A percentile compares a stretch with the other conserved stretches of the same genome.
Evolutionary conservation across 2,888 invertebrate species (phyloP).

Genomic region (Lampropteryx suffumata): DNA sequence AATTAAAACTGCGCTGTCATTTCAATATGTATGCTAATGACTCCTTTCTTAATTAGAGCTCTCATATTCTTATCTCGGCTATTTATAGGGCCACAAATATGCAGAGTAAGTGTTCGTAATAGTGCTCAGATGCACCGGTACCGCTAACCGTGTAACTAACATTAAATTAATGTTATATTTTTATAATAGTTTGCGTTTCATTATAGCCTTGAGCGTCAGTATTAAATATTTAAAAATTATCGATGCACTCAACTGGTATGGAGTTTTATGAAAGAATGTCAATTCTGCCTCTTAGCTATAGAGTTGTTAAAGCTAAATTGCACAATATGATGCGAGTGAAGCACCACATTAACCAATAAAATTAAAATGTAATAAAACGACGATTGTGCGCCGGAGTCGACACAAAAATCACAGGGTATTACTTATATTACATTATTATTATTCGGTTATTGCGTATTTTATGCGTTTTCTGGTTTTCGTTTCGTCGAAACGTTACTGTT

Average conservation of each 20-base stretch:
- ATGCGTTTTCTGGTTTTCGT: constrained; percentile 58
- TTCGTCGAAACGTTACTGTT: constrained; percentile 61
- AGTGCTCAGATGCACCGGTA: constrained; percentile 32
- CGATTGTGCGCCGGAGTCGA: constrained; percentile 50
- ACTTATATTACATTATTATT: constrained; percentile 68
- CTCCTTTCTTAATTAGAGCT: constrained; percentile 31
- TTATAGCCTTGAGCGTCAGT: constrained; percentile 36
- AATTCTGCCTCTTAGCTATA: constrained; percentile 48
- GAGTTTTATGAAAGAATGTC: constrained; percentile 34
- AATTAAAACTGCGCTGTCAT: constrained; percentile 27
- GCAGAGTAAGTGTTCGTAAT: constrained; percentile 43
- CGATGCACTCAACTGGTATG: constrained; percentile 28
- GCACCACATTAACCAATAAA: constrained; percentile 64
- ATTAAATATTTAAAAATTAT: constrained; percentile 33
- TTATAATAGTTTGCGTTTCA: constrained; percentile 38
- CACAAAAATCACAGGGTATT: constrained; percentile 57
- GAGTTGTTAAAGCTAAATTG: constrained; percentile 56
- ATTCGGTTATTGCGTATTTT: constrained; percentile 66
- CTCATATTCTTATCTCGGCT: constrained; percentile 42
- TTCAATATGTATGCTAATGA: constrained; percentile 32
- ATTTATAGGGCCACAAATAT: constrained; percentile 41
- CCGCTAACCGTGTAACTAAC: constrained; percentile 14
- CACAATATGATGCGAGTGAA: constrained; percentile 42
- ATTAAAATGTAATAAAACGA: constrained; percentile 69
- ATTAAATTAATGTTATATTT: constrained; percentile 30